A percentile compares a stretch with the other conserved stretches of the same genome.
phyloP scores from a whole-genome alignment of 2,113 vertebrate species.

The Ictalurus punctatus region DNA sequence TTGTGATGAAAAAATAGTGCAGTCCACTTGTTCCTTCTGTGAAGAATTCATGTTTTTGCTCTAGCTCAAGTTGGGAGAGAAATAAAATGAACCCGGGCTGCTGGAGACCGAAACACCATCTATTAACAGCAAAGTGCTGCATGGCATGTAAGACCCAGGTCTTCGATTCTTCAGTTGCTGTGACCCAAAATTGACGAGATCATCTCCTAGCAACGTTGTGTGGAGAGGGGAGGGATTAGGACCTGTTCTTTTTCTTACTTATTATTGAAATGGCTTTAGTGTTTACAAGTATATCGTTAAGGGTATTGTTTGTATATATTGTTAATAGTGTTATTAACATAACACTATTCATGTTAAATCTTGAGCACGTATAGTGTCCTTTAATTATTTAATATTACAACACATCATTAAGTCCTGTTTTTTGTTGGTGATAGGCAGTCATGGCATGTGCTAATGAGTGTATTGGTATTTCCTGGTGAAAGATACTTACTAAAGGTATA shows the following conservation, averaged over 20 bases:
- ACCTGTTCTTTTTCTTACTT: neutral
- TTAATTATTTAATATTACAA: neutral
- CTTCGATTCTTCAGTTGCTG: neutral
- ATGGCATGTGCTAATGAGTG: neutral
- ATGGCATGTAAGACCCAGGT: neutral
- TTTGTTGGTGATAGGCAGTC: neutral
- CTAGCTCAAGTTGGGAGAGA: neutral
- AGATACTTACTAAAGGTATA: neutral
- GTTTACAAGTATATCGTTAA: neutral
- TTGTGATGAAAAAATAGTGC: neutral
- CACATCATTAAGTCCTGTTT: neutral
- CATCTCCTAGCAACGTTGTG: constrained; percentile 40
- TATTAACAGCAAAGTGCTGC: neutral
- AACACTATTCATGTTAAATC: neutral
- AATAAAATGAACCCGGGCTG: neutral
- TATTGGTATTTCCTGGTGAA: neutral
- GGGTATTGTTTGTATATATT: neutral
- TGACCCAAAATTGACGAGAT: neutral
- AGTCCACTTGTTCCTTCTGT: neutral
- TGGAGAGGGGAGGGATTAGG: neutral
- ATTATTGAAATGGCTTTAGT: neutral
- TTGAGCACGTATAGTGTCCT: neutral
- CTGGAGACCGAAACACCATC: neutral
- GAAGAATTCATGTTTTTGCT: neutral
- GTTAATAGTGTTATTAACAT: neutral